Base-by-base conservation (phyloP, 2,797 vertebrate genomes). In the Urophycis tenuis region DNA sequence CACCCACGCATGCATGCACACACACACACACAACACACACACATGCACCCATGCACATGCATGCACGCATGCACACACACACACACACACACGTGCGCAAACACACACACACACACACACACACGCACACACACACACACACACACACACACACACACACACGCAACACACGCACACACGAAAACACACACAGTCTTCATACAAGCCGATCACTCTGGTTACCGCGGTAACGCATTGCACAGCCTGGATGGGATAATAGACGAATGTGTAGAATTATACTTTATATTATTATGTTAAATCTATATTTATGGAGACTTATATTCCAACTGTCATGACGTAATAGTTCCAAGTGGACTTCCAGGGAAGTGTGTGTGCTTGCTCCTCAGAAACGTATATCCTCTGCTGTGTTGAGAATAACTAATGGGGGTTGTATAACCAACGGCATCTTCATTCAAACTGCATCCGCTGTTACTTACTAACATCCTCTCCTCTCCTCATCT, bases 401-500 rank as follows among this genome's bases (percentile, higher is more conserved):
- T 7, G 45, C 45, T 49, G 45, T 22, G 45, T 19, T 49, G 45
- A 49, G 45, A 49, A 49, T 83, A 85, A 81, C 79, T 84, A 83
- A 82, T 34, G 75, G 33, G 80, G 79, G 81, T 85, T 86, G 72
- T 70, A 39, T 85, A 87, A 86, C 79, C 80, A 71, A 11, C 74
- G 76, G 81, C 76, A 77, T 85, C 74, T 81, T 84, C 74, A 82
- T 84, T 83, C 73, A 35, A 70, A 80, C 80, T 79, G 80, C 71
- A 74, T 82, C 69, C 72, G 31, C 45, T 53, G 73, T n/a, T 72
- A 49, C 17, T 49, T 49, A 17, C 41, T 49, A n/a, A n/a, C n/a
- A n/a, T n/a, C 3, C 41, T 49, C 41, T 49, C 39, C 39, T 41
- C 39, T 41, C 39, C 39, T 41, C 39, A 0, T 10, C 41, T 49